Conservation (phyloP, 2,888 invertebrate genomes). For the Choreutis nemorana region DNA sequence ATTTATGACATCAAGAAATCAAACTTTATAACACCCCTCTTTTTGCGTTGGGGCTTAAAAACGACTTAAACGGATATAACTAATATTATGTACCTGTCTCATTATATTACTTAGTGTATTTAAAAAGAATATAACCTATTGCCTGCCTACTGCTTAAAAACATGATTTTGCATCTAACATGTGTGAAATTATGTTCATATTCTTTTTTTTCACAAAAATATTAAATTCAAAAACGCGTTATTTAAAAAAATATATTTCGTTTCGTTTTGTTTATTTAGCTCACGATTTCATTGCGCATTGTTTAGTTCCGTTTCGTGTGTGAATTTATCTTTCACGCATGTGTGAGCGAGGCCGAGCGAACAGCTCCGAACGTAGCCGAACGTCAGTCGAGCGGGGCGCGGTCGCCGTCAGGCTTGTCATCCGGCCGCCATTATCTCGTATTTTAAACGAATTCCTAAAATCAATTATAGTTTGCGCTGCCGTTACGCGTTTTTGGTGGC, state of each 20-base stretch:
- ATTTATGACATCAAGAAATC: too few species aligned
- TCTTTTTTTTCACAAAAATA: too few species aligned
- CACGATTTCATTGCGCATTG: constrained; percentile 11
- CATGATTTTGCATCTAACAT: too few species aligned
- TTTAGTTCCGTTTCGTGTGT: constrained; percentile 40
- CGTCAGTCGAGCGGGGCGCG: constrained; percentile 68
- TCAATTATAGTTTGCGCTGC: constrained; percentile 53
- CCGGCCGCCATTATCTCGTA: constrained; percentile 70
- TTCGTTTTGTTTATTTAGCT: background rate
- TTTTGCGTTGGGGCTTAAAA: too few species aligned
- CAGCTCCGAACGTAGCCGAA: constrained; percentile 54
- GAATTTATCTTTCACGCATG: constrained; percentile 50
- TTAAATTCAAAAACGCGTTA: too few species aligned
- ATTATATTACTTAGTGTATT: too few species aligned
- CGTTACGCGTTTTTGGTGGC: constrained; percentile 41
- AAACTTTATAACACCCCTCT: too few species aligned
- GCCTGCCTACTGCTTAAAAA: too few species aligned
- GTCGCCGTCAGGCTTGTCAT: constrained; percentile 70
- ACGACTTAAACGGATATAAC: too few species aligned
- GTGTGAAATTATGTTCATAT: too few species aligned
- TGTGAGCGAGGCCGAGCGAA: constrained; percentile 60
- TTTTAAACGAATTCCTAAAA: constrained; percentile 62
- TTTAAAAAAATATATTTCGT: background rate
- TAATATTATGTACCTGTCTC: too few species aligned
- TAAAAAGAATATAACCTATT: too few species aligned